Evolutionary conservation across 2,797 vertebrate species (phyloP), one percentile per base, ranked within the genome.

Genomic region (Cryptoprocta ferox): DNA sequence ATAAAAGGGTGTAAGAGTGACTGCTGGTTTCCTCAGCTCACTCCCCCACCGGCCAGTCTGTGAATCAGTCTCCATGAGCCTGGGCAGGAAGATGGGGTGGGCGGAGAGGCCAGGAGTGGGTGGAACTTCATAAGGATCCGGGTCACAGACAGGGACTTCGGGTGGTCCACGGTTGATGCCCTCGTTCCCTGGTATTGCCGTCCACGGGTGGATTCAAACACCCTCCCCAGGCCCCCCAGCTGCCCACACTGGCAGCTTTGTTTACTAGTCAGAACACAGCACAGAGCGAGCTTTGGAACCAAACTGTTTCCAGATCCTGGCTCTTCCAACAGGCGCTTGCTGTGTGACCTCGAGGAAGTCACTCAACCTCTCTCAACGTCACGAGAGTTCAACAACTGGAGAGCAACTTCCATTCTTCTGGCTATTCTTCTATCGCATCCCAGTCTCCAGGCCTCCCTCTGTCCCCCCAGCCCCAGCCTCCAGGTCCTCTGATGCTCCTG

Each of bases 1-100:
- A 94, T 76, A 94, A 96, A 92, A 88, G 94, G 56, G 84, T 81
- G 39, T 89, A 48, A 85, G 50, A 66, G 26, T 71, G 63, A 12
- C 84, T 3, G 59, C 14, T 28, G 28, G 45, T 6, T 32, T 71
- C 65, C 76, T 14, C 28, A 35, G 42, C 39, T 70, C 91, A 79
- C 53, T 53, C 56, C 79, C 45, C 39, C 13, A 65, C 32, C 88
- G 45, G 45, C 66, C 30, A 0, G 96, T 24, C 39, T 56, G 6
- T 48, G 94, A 65, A 48, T 84, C 68, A 78, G 42, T 15, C 61
- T 87, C 73, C 24, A 24, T 7, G 59, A 79, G 32, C 45, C 42
- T 1, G 0, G 42, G 80, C 30, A 12, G n/a, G 6, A 37, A 87
- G 32, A 21, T 5, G 10, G 30, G 80, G 18, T 1, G 35, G 53